Conservation (phyloP, 2,797 vertebrate species). For the Silurus aristotelis region DNA sequence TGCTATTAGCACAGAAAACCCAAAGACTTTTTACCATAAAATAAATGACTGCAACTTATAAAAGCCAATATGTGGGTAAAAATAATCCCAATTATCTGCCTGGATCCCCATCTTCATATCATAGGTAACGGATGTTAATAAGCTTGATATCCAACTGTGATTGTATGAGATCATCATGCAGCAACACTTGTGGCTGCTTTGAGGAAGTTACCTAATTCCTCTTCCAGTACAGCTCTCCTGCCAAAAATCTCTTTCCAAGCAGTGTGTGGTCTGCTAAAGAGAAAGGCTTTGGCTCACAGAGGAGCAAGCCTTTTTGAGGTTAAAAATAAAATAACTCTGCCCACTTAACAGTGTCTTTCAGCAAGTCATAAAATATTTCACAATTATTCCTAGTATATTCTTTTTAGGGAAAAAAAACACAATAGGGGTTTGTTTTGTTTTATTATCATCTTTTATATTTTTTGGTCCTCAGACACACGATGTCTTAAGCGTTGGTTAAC, state of each 20-base stretch:
- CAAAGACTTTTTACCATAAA: slow-evolving; percentile 38
- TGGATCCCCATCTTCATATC: slow-evolving; percentile 27
- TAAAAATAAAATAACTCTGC: slow-evolving; percentile 46
- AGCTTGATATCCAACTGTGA: slow-evolving; percentile 50
- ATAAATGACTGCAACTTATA: slow-evolving; percentile 35
- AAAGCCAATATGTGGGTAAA: slow-evolving; percentile 25
- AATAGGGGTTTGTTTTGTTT: not conserved
- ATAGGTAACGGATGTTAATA: slow-evolving; percentile 41
- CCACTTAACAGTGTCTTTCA: slow-evolving; percentile 30
- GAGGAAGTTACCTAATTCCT: slow-evolving; percentile 53
- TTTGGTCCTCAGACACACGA: not conserved
- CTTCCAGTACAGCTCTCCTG: slow-evolving; percentile 48
- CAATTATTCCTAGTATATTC: slow-evolving; percentile 18
- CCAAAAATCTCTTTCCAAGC: slow-evolving; percentile 44
- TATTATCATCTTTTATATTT: slow-evolving; percentile 12
- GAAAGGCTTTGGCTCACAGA: slow-evolving; percentile 45
- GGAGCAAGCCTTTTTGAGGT: slow-evolving; percentile 42
- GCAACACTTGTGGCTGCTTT: slow-evolving; percentile 47
- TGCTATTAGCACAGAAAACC: slow-evolving; percentile 30
- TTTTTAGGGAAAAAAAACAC: not conserved
- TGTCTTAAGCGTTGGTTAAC: slow-evolving; percentile 3
- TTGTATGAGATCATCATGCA: slow-evolving; percentile 46
- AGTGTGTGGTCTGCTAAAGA: slow-evolving; percentile 54
- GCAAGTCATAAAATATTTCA: slow-evolving; percentile 35
- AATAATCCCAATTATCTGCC: slow-evolving; percentile 32